phyloP scores from a whole-genome alignment of 2,888 invertebrate genomes.

The Microdon myrmicae region DNA sequence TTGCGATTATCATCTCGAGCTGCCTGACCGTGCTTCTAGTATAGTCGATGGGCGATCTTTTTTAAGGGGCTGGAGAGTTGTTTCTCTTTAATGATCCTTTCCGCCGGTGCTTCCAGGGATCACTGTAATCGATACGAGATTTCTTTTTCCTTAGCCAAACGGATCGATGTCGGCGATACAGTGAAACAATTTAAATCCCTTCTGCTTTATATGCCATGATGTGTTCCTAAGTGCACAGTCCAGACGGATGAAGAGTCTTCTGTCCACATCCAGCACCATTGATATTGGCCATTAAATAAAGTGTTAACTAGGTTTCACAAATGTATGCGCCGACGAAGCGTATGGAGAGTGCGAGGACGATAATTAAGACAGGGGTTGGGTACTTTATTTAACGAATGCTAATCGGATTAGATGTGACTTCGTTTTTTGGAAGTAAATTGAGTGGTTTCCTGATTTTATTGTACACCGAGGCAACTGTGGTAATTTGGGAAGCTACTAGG shows the following conservation, averaged over 20 bases:
- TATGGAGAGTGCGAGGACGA: constrained; percentile 18
- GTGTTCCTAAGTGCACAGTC: too few species aligned
- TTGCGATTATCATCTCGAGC: constrained; percentile 36
- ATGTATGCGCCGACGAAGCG: constrained; percentile 21
- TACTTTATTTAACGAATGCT: constrained; percentile 29
- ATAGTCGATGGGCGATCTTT: constrained; percentile 17
- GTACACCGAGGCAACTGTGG: constrained; percentile 1
- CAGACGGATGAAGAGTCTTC: neutral
- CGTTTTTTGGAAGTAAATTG: constrained; percentile 32
- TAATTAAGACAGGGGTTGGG: constrained; percentile 32
- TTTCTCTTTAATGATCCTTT: neutral
- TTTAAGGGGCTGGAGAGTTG: constrained; percentile 33
- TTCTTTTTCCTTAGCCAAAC: constrained; percentile 3
- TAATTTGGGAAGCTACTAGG: neutral
- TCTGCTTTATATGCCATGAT: constrained; percentile 10
- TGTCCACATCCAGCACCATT: neutral
- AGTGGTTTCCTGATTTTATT: constrained; percentile 28
- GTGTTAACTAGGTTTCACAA: constrained; percentile 27
- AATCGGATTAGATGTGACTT: constrained; percentile 27
- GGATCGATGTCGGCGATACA: neutral
- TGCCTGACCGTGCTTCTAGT: constrained; percentile 32
- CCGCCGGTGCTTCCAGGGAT: constrained; percentile 12
- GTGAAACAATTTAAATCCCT: constrained; percentile 30
- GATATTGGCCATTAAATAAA: constrained; percentile 24
- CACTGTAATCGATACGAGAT: constrained; percentile 27